Evolutionary conservation across 2,888 invertebrate genomes (phyloP), one percentile per base, ranked within the genome.

Genomic region (Dicyrtoma fusca): DNA sequence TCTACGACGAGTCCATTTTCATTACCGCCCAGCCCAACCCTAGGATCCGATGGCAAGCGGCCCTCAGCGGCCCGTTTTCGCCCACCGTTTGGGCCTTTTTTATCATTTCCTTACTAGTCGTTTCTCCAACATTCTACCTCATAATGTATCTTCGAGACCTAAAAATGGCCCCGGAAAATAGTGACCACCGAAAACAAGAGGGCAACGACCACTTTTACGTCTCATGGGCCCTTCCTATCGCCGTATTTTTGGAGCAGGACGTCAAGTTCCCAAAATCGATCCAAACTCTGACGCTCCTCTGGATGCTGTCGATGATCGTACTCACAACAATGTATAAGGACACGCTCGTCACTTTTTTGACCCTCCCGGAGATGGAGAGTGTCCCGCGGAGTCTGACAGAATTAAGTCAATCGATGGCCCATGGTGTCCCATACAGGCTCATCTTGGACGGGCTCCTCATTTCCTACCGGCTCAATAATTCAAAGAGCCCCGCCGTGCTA

Each of bases 1-100:
- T 53, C 44, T 55, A 19, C 19, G 68, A 68, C 13, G 68, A 68
- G 17, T n/a, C 55, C 1, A 55, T 51, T 14, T 68, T 68, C 55
- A 42, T 68, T 8, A 55, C 55, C 6, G 55, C 19, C 8, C 55
- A 17, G 2, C 68, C 68, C 2, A 19, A 17, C 1, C 8, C 55
- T 1, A 6, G 11, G 1, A 14, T 68, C 2, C 53, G 55, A 3
- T 68, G 55, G 44, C 17, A 68, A 11, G 34, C 4, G 3, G 68
- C 68, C 1, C 3, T 68, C 4, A 17, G 34, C 3, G 44, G 42
- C 1, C 68, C 68, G 0, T 68, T 68, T 21, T 21, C 34, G 1
- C 55, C 42, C 8, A n/a, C 42, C 1, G 34, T 68, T 1, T 68
- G 68, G 57, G 14, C 44, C 0, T 17, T 55, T 5, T 21, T 42